Evolutionary conservation across 1,140 invertebrate genomes (phyloP).

Genomic region (Drosophila aff.): DNA sequence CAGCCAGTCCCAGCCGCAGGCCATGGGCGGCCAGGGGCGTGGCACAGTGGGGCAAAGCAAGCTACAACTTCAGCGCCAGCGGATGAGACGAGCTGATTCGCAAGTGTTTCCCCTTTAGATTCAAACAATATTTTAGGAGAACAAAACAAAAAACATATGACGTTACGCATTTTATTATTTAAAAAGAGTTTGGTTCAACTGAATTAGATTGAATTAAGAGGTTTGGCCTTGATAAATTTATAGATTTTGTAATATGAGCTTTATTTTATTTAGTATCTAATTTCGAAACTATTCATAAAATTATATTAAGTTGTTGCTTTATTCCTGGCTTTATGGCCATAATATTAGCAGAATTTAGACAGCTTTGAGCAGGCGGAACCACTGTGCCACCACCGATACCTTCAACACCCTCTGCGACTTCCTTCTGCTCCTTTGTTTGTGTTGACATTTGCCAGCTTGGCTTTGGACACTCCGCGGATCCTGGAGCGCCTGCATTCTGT

Average conservation of each 20-base stretch:
- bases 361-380: background rate
- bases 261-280: background rate
- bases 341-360: background rate
- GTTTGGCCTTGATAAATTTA: no score
- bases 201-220: background rate
- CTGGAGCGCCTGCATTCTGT: slow-evolving; percentile 16
- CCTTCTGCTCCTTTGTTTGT: slow-evolving; percentile 61
- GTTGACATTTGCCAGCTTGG: slow-evolving; percentile 80
- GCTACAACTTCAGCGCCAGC: no score
- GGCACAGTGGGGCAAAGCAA: slow-evolving; percentile 15
- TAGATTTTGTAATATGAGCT: background rate
- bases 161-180: no score
- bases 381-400: slow-evolving; percentile 17
- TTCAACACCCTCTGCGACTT: background rate
- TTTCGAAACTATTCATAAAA: background rate
- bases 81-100: background rate
- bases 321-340: background rate
- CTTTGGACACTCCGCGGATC: slow-evolving; percentile 45
- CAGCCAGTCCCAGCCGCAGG: slow-evolving; percentile 21
- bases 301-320: background rate
- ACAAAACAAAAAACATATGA: no score
- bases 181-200: background rate
- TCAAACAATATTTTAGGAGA: no score
- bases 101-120: no score
- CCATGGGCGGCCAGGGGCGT: background rate